These are phyloP conservation scores for Stomorhina lunata DNA, from an alignment of 2,888 invertebrate genomes.

Conservation along the genomic window DNA sequence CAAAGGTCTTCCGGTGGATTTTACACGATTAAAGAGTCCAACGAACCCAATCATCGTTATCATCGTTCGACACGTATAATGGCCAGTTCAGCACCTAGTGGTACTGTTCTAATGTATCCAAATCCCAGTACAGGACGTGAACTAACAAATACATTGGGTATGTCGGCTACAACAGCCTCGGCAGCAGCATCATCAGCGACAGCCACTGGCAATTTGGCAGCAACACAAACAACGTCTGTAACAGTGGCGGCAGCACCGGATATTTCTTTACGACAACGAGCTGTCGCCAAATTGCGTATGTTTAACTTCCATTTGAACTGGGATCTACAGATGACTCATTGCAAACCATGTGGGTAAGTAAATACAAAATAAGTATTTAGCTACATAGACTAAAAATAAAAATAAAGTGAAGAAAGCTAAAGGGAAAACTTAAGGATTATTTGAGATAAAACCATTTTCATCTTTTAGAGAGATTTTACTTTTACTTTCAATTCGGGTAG, in stretches of 20 bases:
- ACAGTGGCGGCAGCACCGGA: constrained; percentile 72
- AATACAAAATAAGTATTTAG: not conserved
- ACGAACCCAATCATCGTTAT: constrained; percentile 66
- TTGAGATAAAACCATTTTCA: not conserved
- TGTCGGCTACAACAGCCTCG: constrained; percentile 62
- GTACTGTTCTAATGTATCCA: constrained; percentile 78
- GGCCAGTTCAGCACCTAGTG: constrained; percentile 77
- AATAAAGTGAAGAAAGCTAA: not conserved
- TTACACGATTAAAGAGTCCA: constrained; percentile 74
- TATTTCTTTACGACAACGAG: constrained; percentile 79
- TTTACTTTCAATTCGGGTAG: constrained; percentile 57
- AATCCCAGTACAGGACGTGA: constrained; percentile 70
- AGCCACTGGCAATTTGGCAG: constrained; percentile 55
- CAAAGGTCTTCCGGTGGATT: constrained; percentile 76
- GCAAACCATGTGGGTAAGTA: constrained; percentile 80
- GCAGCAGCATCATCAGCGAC: constrained; percentile 57
- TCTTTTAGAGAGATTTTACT: constrained; percentile 42
- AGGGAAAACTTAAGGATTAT: not conserved
- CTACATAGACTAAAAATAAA: not conserved
- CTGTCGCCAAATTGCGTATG: constrained; percentile 80
- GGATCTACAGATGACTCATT: constrained; percentile 80
- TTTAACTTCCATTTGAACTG: constrained; percentile 80
- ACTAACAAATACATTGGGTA: constrained; percentile 31
- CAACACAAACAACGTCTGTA: constrained; percentile 61
- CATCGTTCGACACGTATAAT: constrained; percentile 71